These are phyloP conservation scores for Jaculus jaculus DNA, from an alignment of 2,113 vertebrate genomes.

Conservation along the genomic window DNA sequence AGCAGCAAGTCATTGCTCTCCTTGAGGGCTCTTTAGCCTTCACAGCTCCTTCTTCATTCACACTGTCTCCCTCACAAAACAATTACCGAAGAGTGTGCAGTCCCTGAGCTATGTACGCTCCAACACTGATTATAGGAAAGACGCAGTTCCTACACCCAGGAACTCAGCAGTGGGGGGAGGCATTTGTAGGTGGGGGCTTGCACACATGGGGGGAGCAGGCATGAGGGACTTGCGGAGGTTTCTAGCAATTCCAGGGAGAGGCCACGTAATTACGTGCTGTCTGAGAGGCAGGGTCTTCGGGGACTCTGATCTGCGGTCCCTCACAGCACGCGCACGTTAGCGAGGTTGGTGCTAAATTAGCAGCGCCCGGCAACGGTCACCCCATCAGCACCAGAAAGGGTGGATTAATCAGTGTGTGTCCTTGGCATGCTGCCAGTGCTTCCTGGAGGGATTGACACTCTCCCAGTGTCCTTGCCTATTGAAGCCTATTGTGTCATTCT, in stretches of 20 bases:
- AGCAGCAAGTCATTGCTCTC: too few species aligned
- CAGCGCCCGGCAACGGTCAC: not conserved
- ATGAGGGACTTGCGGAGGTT: slow-evolving; percentile 32
- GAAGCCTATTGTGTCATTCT: slow-evolving; percentile 46
- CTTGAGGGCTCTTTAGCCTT: not conserved
- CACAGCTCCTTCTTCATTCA: not conserved
- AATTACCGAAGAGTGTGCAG: not conserved
- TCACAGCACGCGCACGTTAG: not conserved
- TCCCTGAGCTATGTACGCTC: not conserved
- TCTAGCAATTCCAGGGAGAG: not conserved
- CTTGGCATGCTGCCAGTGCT: slow-evolving; percentile 54
- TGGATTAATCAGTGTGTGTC: not conserved
- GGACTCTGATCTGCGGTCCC: not conserved
- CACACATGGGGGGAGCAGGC: not conserved
- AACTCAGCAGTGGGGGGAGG: not conserved
- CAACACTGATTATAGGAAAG: not conserved
- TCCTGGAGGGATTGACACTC: not conserved
- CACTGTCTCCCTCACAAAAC: not conserved
- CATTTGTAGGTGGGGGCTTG: not conserved
- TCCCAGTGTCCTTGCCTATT: not conserved
- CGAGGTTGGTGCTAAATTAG: not conserved
- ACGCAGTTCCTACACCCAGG: not conserved
- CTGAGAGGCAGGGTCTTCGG: not conserved
- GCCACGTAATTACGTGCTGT: not conserved
- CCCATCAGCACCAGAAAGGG: not conserved